Evolutionary conservation across 2,888 invertebrate species (phyloP).

Genomic region (Hydraecia micacea): DNA sequence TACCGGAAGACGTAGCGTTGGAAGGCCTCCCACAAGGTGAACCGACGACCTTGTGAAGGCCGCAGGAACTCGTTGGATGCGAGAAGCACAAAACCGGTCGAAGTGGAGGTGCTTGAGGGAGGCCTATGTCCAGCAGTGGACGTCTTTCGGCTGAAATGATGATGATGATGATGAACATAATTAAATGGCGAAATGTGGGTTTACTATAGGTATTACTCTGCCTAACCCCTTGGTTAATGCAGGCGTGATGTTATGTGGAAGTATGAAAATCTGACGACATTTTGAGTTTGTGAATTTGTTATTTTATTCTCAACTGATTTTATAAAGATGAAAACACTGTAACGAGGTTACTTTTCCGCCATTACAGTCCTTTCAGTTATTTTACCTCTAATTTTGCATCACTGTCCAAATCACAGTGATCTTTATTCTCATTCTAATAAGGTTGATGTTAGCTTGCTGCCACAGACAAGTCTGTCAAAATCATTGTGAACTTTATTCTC

Average conservation of each 20-base stretch:
- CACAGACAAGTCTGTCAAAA: neutral
- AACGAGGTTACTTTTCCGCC: constrained; percentile 30
- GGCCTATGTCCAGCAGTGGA: no score
- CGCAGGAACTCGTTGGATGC: no score
- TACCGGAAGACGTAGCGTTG: no score
- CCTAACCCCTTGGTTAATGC: neutral
- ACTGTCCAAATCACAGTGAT: neutral
- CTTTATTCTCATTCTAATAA: neutral
- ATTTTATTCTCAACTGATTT: neutral
- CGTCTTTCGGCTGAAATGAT: no score
- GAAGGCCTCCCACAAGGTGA: no score
- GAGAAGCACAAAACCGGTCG: no score
- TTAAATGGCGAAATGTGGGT: neutral
- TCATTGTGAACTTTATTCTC: neutral
- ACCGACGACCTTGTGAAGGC: no score
- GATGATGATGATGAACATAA: no score
- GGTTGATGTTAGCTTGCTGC: neutral
- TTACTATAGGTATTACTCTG: neutral
- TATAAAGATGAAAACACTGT: constrained; percentile 2
- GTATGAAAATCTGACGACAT: no score
- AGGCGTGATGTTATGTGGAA: neutral
- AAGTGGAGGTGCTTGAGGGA: no score
- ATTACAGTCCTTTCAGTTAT: neutral
- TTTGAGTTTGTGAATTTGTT: neutral
- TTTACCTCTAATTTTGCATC: neutral